Evolutionary conservation across 2,797 vertebrate species (phyloP), one percentile per base, ranked within the genome.

Genomic region (Borostomias antarcticus): DNA sequence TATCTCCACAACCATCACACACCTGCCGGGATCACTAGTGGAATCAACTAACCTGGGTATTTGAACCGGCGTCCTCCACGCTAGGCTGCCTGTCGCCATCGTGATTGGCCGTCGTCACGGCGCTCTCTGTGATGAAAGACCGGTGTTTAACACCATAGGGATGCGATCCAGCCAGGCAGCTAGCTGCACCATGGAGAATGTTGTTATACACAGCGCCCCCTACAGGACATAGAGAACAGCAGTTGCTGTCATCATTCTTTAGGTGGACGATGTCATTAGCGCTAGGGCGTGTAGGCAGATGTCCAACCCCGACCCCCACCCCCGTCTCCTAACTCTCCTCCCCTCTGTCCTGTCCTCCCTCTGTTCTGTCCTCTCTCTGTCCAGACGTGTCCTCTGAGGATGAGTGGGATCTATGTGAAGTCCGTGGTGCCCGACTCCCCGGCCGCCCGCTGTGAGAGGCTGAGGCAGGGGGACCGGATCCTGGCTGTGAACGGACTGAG

Each of bases 401-500:
- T 91, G 82, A 91, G 75, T 5, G 92, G 92, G 21, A 88, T 93
- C 25, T 94, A 90, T 0, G 87, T 94, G 59, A 93, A 91, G 88
- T 92, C 92, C 0, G 86, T 93, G 51, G 91, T 93, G 37, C 91
- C 92, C 0, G 76, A 87, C 52, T 93, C 92, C 1, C 92, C 92
- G 0, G 92, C 92, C 0, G 89, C 87, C 23, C 72, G 47, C 25
- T 90, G 91, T 65, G 82, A 77, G 40, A 89, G 77, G 13, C 83
- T 94, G 35, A 73, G 75, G 15, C 77, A 56, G 0, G 93, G 93
- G 2, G 90, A 94, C 23, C 91, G 91, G 1, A 89, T 94, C 71
- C 86, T 94, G 79, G 93, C 92, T 0, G 91, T 93, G 0, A 94
- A 93, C 30, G 93, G 92, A 58, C n/a, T 88, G 76, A 94, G 89